Conservation (phyloP, 2,113 vertebrate genomes). For the Scortum barcoo region DNA sequence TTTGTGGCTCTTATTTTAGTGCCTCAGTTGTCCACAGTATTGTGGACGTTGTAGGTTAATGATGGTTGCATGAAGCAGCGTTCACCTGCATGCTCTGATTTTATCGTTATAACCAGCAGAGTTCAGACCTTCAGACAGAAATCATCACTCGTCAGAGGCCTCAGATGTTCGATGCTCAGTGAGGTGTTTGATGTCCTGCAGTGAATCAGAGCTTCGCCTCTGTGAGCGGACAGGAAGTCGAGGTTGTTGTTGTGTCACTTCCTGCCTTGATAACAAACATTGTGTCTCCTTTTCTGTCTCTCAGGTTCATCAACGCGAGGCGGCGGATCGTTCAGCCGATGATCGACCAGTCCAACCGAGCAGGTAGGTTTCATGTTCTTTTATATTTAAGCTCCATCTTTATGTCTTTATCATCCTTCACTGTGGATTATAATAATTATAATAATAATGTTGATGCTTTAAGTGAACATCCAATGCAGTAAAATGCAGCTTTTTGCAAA, state of each 20-base stretch:
- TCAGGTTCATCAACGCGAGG: slow-evolving; percentile 98
- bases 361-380: slow-evolving; percentile 89
- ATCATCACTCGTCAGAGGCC: neutral
- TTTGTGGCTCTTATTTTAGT: no score
- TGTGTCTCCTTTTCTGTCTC: neutral
- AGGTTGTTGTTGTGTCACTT: no score
- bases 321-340: slow-evolving; percentile 98
- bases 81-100: neutral
- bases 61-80: neutral
- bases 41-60: neutral
- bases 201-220: neutral
- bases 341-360: slow-evolving; percentile 98
- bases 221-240: neutral
- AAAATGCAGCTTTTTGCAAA: no score
- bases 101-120: no score
- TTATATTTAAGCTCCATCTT: neutral
- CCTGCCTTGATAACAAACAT: slow-evolving; percentile 7
- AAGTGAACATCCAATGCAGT: no score
- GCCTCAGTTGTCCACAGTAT: neutral
- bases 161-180: neutral
- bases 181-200: neutral
- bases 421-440: no score
- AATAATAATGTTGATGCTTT: no score
- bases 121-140: neutral
- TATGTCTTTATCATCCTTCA: no score